Conservation (phyloP, 2,113 vertebrate species). For the Pampusana beccarii region DNA sequence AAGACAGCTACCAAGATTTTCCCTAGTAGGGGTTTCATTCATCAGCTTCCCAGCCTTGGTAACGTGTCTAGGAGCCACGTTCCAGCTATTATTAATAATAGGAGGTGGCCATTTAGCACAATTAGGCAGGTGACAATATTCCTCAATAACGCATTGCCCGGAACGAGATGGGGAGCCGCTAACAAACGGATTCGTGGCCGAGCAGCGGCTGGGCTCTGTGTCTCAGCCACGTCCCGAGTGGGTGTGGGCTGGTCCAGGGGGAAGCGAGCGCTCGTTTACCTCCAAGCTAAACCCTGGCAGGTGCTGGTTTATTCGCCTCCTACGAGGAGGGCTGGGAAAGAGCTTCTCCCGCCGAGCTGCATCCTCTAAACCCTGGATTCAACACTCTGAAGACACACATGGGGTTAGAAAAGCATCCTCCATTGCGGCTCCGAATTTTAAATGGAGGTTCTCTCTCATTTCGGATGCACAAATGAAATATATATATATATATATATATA, state of each 20-base stretch:
- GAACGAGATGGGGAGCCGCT: background rate
- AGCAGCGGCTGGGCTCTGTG: background rate
- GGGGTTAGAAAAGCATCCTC: background rate
- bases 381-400: background rate
- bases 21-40: conserved; percentile 82
- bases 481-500: background rate
- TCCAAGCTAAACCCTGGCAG: background rate
- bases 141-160: conserved; percentile 66
- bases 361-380: background rate
- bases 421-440: rapidly evolving
- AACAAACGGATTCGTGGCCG: conserved; percentile 46
- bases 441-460: background rate
- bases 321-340: background rate
- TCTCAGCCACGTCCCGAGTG: background rate
- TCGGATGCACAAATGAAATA: background rate
- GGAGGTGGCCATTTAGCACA: conserved; percentile 78
- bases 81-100: conserved; percentile 86
- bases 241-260: background rate
- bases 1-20: conserved; percentile 91
- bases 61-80: conserved; percentile 77
- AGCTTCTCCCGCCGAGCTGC: background rate
- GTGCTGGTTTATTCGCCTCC: background rate
- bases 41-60: conserved; percentile 76
- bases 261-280: background rate
- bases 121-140: conserved; percentile 94